Conservation (phyloP, 2,113 vertebrate genomes). For the Actinemys pallida region DNA sequence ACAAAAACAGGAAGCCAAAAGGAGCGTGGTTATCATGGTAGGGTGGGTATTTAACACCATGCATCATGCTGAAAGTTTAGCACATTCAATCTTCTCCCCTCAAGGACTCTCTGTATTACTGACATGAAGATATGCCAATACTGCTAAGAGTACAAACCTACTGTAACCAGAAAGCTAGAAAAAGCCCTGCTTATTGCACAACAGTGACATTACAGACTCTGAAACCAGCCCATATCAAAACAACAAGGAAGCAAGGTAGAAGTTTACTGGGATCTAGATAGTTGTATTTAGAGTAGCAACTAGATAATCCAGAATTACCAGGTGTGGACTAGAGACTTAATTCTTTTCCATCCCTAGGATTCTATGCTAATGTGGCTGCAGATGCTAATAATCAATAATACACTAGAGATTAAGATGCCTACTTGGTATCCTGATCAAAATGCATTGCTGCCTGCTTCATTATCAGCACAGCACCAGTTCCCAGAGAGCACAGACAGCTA, state of each 20-base stretch:
- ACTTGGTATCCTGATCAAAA: not conserved
- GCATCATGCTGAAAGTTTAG: not conserved
- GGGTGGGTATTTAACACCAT: not conserved
- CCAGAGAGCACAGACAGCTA: not conserved
- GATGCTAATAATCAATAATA: not conserved
- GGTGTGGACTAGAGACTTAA: not conserved
- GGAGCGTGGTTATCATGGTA: not conserved
- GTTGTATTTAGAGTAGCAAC: not conserved
- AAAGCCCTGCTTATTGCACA: rapidly evolving
- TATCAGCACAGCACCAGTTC: not conserved
- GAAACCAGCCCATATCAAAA: not conserved
- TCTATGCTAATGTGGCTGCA: not conserved
- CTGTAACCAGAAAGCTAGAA: not conserved
- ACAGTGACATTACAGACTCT: not conserved
- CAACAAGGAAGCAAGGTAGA: not conserved
- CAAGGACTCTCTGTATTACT: not conserved
- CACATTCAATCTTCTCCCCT: not conserved
- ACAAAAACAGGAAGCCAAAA: not conserved
- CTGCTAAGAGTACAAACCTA: not conserved
- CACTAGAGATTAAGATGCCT: not conserved
- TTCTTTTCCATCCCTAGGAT: not conserved
- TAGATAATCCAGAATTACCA: not conserved
- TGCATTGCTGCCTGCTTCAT: not conserved
- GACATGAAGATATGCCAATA: constrained; percentile 23
- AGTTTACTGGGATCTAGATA: not conserved